Evolutionary conservation across 2,797 vertebrate species (phyloP).

Genomic region (Schizopygopsis malacanthus): DNA sequence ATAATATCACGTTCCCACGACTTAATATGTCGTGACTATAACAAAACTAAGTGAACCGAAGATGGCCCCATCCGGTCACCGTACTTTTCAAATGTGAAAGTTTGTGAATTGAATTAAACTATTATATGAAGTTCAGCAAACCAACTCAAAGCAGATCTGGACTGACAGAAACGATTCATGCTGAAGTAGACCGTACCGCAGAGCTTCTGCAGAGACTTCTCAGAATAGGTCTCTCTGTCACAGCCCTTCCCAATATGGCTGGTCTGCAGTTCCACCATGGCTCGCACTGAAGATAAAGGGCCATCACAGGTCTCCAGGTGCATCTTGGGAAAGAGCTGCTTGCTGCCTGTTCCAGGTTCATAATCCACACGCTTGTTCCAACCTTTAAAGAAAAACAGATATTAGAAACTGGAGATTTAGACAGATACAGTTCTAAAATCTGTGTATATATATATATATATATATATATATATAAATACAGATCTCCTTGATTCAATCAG

Average conservation of each 20-base stretch:
- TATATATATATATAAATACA: neutral
- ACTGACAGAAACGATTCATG: neutral
- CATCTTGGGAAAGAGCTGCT: constrained; percentile 90
- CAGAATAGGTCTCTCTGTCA: constrained; percentile 92
- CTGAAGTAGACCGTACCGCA: constrained; percentile 81
- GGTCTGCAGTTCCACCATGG: constrained; percentile 89
- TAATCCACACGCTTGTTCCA: constrained; percentile 94
- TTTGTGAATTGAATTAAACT: constrained; percentile 9
- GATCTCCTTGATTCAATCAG: neutral
- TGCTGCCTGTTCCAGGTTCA: constrained; percentile 90
- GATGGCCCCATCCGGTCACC: too few species aligned
- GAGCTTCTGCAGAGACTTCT: constrained; percentile 92
- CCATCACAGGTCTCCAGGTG: constrained; percentile 91
- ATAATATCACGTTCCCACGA: too few species aligned
- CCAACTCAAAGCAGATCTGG: neutral
- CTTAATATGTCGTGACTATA: too few species aligned
- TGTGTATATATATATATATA: neutral
- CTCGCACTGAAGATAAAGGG: constrained; percentile 87
- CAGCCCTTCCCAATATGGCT: constrained; percentile 93
- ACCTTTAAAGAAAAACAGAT: constrained; percentile 72
- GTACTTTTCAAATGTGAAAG: neutral
- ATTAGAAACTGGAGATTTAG: neutral
- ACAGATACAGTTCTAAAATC: neutral
- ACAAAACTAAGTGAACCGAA: too few species aligned
- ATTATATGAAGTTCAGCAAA: neutral